These are phyloP conservation scores for Rhyzopertha dominica DNA, from an alignment of 1,140 invertebrate species.

Conservation along the genomic window DNA sequence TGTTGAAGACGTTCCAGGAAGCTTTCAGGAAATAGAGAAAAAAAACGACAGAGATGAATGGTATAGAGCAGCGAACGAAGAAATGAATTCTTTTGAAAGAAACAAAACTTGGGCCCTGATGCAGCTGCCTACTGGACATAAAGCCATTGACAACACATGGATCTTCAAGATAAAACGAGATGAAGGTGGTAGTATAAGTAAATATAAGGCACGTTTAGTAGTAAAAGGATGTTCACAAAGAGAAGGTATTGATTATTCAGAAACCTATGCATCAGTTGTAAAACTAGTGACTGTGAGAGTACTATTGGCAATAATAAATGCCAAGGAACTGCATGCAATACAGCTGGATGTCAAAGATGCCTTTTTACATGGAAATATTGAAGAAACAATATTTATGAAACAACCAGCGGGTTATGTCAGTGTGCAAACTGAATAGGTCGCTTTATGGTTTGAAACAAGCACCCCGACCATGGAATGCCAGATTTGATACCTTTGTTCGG, in stretches of 20 bases:
- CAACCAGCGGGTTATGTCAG: too few species aligned
- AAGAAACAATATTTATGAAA: too few species aligned
- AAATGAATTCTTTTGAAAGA: conserved; percentile 28
- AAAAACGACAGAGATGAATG: conserved; percentile 14
- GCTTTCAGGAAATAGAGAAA: neutral
- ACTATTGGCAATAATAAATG: too few species aligned
- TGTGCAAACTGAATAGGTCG: conserved; percentile 23
- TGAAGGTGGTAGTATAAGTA: neutral
- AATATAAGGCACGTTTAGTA: too few species aligned
- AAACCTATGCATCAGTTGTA: too few species aligned
- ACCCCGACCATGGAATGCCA: conserved; percentile 31
- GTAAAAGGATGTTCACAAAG: too few species aligned
- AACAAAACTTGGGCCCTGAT: conserved; percentile 34
- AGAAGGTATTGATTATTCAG: too few species aligned
- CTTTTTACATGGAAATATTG: too few species aligned
- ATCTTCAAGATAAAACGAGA: conserved; percentile 36
- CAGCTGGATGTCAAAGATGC: too few species aligned
- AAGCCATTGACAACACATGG: conserved; percentile 27
- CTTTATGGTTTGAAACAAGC: conserved; percentile 43
- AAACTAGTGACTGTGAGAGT: too few species aligned
- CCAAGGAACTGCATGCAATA: too few species aligned
- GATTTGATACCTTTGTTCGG: too few species aligned
- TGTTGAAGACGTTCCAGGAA: neutral
- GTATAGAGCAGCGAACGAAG: conserved; percentile 27
- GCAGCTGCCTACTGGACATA: conserved; percentile 20